phyloP scores from a whole-genome alignment of 2,888 invertebrate species.

The Nasonovia ribisnigri region DNA sequence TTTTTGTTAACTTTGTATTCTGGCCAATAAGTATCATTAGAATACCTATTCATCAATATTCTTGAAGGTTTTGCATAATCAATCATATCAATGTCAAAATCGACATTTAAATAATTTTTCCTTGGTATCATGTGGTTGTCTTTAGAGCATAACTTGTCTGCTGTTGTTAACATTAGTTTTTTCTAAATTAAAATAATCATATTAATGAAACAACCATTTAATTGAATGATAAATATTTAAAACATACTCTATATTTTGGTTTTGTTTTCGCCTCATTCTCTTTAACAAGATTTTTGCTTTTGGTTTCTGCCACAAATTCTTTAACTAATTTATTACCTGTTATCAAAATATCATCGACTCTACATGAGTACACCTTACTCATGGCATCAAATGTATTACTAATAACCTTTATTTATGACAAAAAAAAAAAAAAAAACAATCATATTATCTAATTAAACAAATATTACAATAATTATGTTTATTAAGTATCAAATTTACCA shows the following conservation, averaged over 20 bases:
- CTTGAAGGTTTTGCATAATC: slow-evolving; percentile 10
- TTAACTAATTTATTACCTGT: background rate
- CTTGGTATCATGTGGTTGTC: background rate
- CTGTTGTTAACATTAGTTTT: slow-evolving; percentile 36
- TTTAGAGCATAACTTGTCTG: slow-evolving; percentile 5
- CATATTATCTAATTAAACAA: background rate
- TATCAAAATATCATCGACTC: background rate
- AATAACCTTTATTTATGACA: background rate
- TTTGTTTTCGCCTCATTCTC: background rate
- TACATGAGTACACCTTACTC: slow-evolving; percentile 21
- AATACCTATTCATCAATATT: slow-evolving; percentile 17
- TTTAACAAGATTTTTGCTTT: background rate
- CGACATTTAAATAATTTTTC: background rate
- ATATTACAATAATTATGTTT: background rate
- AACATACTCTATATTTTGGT: slow-evolving; percentile 12
- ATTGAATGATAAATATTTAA: background rate
- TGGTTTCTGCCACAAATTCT: background rate
- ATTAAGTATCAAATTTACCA: slow-evolving; percentile 11
- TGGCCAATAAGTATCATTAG: slow-evolving; percentile 12
- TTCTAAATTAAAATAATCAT: background rate
- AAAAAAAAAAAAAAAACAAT: background rate
- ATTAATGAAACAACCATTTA: background rate
- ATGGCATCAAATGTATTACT: slow-evolving; percentile 6
- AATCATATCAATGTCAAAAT: background rate
- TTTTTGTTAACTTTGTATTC: background rate